Percentiles rank a stretch among this genome's conserved stretches.
Evolutionary conservation across 2,797 vertebrate genomes (phyloP).

Genomic region (Gymnoscopelus braueri): DNA sequence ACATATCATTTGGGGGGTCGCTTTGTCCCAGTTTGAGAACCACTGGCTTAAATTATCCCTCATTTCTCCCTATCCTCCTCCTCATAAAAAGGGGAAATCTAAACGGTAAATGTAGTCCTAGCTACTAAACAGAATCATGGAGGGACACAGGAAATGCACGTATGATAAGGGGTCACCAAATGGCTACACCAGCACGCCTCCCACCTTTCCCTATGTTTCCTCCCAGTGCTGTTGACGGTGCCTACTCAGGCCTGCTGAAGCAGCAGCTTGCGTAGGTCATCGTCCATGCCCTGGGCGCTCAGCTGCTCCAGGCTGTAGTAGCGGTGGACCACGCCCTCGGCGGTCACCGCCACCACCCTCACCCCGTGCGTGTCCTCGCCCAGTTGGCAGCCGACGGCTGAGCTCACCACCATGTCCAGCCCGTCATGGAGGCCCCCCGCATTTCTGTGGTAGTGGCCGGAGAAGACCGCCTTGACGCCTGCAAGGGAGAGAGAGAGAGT

Average conservation of each 20-base stretch:
- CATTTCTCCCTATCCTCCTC: too few species aligned
- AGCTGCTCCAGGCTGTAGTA: conserved; percentile 90
- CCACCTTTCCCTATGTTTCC: too few species aligned
- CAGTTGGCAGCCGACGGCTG: conserved; percentile 95
- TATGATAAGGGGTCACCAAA: too few species aligned
- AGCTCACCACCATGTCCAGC: conserved; percentile 95
- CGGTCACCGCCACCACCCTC: conserved; percentile 90
- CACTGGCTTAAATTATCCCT: background rate
- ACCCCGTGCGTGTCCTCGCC: conserved; percentile 90
- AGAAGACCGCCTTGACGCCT: conserved; percentile 94
- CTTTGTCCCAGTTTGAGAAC: too few species aligned
- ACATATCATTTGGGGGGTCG: too few species aligned
- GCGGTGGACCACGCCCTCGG: conserved; percentile 83
- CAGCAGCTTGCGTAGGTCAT: conserved; percentile 84
- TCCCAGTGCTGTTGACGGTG: background rate
- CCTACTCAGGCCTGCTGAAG: conserved; percentile 69
- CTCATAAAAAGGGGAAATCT: too few species aligned
- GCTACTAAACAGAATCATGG: too few species aligned
- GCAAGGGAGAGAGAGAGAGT: background rate
- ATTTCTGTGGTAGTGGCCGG: conserved; percentile 95
- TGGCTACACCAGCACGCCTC: too few species aligned
- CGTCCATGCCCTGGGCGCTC: conserved; percentile 77
- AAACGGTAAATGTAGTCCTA: too few species aligned
- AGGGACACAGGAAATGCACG: too few species aligned
- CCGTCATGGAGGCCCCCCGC: conserved; percentile 86